Conservation (phyloP, 2,797 vertebrate species). For the Syndactyla subalaris region DNA sequence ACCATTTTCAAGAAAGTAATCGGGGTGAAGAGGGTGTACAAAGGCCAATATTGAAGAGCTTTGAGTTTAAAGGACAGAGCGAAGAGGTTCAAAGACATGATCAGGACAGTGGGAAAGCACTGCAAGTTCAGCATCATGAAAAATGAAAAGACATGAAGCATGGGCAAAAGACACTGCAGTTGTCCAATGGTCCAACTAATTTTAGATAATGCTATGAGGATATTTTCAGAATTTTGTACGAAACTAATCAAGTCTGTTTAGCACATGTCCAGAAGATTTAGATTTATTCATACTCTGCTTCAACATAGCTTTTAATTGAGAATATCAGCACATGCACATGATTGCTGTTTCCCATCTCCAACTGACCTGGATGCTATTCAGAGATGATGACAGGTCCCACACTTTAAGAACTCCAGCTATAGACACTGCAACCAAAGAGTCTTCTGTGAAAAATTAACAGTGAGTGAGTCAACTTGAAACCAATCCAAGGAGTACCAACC, state of each 20-base stretch:
- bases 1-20: not conserved
- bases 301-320: not conserved
- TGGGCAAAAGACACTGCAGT: not conserved
- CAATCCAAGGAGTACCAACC: not conserved
- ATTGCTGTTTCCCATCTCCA: not conserved
- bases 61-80: not conserved
- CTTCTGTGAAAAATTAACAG: conserved; percentile 69
- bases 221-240: not conserved
- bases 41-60: not conserved
- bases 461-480: not conserved
- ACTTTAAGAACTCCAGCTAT: conserved; percentile 78
- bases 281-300: not conserved
- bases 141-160: not conserved
- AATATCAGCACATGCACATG: not conserved
- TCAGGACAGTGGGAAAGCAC: not conserved
- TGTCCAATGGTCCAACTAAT: not conserved
- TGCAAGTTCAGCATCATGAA: not conserved
- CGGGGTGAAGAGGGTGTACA: not conserved
- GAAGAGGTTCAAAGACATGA: not conserved
- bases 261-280: not conserved
- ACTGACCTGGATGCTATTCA: conserved; percentile 80
- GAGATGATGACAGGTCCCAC: conserved; percentile 80
- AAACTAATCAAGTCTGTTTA: not conserved
- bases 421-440: conserved; percentile 78
- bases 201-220: not conserved